A percentile compares a stretch with the other conserved stretches of the same genome.
Conservation (phyloP, 2,888 invertebrate species). For the Bembecia ichneumoniformis region DNA sequence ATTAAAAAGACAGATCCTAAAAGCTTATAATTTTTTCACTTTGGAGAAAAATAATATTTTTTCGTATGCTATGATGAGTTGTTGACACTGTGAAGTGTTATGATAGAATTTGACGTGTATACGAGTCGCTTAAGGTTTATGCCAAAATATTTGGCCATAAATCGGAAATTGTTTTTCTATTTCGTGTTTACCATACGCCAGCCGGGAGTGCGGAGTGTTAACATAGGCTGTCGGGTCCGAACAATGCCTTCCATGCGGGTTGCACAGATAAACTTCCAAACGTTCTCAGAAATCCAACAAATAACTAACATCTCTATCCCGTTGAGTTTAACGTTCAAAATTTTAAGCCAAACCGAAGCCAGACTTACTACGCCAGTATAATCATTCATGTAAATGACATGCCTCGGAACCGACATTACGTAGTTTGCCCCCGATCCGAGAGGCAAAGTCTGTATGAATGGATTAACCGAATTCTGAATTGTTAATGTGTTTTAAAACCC, state of each 20-base stretch:
- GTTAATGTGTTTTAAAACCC: slow-evolving; percentile 34
- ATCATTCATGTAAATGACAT: slow-evolving; percentile 63
- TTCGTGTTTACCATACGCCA: slow-evolving; percentile 23
- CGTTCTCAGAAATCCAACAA: slow-evolving; percentile 17
- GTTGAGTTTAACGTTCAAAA: slow-evolving; percentile 21
- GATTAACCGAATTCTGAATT: slow-evolving; percentile 40
- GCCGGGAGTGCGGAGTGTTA: slow-evolving; percentile 32
- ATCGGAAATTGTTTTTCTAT: slow-evolving; percentile 15
- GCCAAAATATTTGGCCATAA: background rate
- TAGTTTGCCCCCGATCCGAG: slow-evolving; percentile 48
- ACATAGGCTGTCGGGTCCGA: slow-evolving; percentile 38
- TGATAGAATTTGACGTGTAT: no score
- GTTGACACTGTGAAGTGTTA: no score
- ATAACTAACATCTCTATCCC: slow-evolving; percentile 24
- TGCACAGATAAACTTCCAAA: slow-evolving; percentile 46
- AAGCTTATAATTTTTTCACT: no score
- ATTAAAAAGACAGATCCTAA: no score
- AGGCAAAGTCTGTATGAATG: slow-evolving; percentile 41
- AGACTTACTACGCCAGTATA: slow-evolving; percentile 33
- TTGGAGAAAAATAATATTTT: no score
- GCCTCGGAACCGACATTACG: slow-evolving; percentile 48
- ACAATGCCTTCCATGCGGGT: slow-evolving; percentile 46
- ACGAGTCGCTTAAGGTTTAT: no score
- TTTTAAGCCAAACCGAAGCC: slow-evolving; percentile 15
- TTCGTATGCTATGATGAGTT: no score